Conservation (phyloP, 2,888 invertebrate species). For the Drosophila fulvimacula region DNA sequence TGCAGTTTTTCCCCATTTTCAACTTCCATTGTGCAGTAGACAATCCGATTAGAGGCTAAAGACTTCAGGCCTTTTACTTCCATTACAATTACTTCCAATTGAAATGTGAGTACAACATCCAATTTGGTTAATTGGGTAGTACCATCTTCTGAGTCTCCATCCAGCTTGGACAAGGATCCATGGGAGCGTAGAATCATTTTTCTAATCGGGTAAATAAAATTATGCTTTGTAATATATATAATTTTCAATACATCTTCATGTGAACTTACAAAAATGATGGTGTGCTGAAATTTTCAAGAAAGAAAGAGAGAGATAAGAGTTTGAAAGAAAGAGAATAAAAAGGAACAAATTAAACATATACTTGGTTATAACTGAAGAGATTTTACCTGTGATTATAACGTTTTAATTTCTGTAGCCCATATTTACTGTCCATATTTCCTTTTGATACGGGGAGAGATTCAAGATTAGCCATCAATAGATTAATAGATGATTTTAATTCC, state of each 20-base stretch:
- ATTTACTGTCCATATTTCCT: slow-evolving; percentile 98
- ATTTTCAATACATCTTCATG: background rate
- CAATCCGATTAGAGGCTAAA: slow-evolving; percentile 97
- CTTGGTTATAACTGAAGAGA: background rate
- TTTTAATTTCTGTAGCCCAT: slow-evolving; percentile 98
- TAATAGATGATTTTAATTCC: slow-evolving; percentile 98
- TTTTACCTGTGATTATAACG: slow-evolving; percentile 98
- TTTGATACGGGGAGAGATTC: slow-evolving; percentile 99
- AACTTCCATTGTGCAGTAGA: slow-evolving; percentile 99
- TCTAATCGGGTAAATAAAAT: slow-evolving; percentile 42
- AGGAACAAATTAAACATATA: background rate
- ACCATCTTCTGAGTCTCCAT: slow-evolving; percentile 97
- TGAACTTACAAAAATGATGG: slow-evolving; percentile 84
- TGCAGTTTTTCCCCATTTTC: slow-evolving; percentile 99
- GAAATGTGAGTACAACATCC: slow-evolving; percentile 98
- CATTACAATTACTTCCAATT: slow-evolving; percentile 99
- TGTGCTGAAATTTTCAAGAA: slow-evolving; percentile 67
- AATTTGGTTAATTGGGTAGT: slow-evolving; percentile 98
- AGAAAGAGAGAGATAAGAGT: background rate
- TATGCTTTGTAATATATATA: background rate
- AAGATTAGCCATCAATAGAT: slow-evolving; percentile 98
- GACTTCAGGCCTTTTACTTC: slow-evolving; percentile 99
- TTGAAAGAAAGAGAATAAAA: background rate
- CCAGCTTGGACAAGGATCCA: slow-evolving; percentile 96
- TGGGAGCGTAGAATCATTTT: slow-evolving; percentile 90